A percentile compares a stretch with the other conserved stretches of the same genome.
Evolutionary conservation across 2,888 invertebrate species (phyloP).

Genomic region (Rhagophthalmus giganteus): DNA sequence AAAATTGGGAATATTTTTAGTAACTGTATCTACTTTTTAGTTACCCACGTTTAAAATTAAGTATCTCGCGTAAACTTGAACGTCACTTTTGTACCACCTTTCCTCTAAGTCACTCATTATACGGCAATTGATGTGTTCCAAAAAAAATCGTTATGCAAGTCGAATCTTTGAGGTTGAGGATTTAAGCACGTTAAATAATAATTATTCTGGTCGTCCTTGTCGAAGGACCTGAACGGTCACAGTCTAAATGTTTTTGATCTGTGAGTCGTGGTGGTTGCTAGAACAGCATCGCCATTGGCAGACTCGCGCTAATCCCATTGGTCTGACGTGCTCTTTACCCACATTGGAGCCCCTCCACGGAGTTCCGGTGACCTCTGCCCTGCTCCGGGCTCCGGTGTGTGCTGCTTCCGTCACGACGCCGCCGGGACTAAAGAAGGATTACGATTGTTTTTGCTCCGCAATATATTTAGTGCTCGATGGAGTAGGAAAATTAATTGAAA

Average conservation of each 20-base stretch:
- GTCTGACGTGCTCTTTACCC: slow-evolving; percentile 47
- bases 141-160: too few relatives aligned
- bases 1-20: too few relatives aligned
- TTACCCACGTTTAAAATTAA: not conserved
- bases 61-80: not conserved
- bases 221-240: slow-evolving; percentile 22
- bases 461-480: slow-evolving; percentile 19
- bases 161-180: too few relatives aligned
- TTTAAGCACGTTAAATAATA: too few relatives aligned
- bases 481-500: slow-evolving; percentile 14
- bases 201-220: too few relatives aligned
- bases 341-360: slow-evolving; percentile 45
- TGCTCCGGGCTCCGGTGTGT: slow-evolving; percentile 32
- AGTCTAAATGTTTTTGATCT: slow-evolving; percentile 41
- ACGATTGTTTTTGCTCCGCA: slow-evolving; percentile 13
- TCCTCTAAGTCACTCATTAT: too few relatives aligned
- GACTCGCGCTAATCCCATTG: slow-evolving; percentile 47
- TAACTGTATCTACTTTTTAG: too few relatives aligned
- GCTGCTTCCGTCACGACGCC: slow-evolving; percentile 25
- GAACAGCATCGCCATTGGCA: slow-evolving; percentile 46
- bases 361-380: slow-evolving; percentile 34
- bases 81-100: not conserved
- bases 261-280: slow-evolving; percentile 48
- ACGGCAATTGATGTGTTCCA: too few relatives aligned
- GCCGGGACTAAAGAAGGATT: slow-evolving; percentile 19